These are phyloP conservation scores for Lethenteron camtschaticum DNA, from an alignment of 2,113 vertebrate species.

Conservation along the genomic window DNA sequence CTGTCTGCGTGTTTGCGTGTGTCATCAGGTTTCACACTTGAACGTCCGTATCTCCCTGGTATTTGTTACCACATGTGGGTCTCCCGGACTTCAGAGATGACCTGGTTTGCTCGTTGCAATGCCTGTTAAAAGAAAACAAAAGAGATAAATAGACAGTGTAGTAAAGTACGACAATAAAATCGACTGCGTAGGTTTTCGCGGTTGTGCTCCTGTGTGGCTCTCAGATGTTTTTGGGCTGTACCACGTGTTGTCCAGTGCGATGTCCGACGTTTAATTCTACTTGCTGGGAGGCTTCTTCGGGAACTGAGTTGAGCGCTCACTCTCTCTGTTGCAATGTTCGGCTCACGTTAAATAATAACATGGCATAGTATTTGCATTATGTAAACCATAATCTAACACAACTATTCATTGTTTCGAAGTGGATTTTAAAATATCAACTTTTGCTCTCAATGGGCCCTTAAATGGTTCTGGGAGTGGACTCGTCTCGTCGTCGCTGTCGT, in stretches of 20 bases:
- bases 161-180: conserved; percentile 6
- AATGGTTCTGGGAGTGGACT: too few relatives aligned
- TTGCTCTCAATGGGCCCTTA: too few relatives aligned
- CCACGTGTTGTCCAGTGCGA: background rate
- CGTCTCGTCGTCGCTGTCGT: too few relatives aligned
- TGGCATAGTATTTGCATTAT: too few relatives aligned
- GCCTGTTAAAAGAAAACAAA: conserved; percentile 19
- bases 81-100: conserved; percentile 45
- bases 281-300: background rate
- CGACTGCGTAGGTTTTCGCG: background rate
- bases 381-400: too few relatives aligned
- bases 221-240: background rate
- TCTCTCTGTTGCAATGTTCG: background rate
- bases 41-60: background rate
- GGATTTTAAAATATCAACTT: too few relatives aligned
- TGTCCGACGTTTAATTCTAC: background rate
- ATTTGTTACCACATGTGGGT: conserved; percentile 33
- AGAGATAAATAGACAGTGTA: background rate
- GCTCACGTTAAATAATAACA: too few relatives aligned
- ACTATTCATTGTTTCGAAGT: too few relatives aligned
- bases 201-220: background rate
- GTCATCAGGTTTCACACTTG: too few relatives aligned
- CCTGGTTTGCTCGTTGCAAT: conserved; percentile 35
- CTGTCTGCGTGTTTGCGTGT: too few relatives aligned
- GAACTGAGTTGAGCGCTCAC: too few relatives aligned